Evolutionary conservation across 2,797 vertebrate genomes (phyloP).

Genomic region (Vireo griseus): DNA sequence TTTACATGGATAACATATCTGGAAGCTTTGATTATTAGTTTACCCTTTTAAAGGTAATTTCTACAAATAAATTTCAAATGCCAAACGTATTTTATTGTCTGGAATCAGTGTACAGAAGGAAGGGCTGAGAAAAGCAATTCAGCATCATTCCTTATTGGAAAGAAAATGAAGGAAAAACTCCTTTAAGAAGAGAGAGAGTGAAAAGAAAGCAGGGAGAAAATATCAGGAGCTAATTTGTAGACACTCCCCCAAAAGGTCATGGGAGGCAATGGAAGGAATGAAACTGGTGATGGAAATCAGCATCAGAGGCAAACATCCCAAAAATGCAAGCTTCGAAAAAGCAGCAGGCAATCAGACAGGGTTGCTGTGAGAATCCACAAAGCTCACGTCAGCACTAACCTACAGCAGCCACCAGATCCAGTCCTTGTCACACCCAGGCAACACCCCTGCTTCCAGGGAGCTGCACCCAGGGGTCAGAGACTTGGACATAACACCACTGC

Average conservation of each 20-base stretch:
- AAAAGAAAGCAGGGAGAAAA: neutral
- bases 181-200: neutral
- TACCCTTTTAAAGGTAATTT: neutral
- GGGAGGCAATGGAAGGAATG: conserved; percentile 32
- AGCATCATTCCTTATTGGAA: neutral
- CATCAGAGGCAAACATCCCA: neutral
- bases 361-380: conserved; percentile 43
- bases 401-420: neutral
- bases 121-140: neutral
- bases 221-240: neutral
- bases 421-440: neutral
- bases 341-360: conserved; percentile 38
- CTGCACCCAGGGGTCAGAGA: neutral
- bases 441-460: neutral
- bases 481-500: no score
- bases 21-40: neutral
- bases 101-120: neutral
- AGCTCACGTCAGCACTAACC: neutral
- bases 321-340: conserved; percentile 14
- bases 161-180: neutral
- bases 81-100: neutral
- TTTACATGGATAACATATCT: neutral
- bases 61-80: neutral
- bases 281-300: conserved; percentile 33
- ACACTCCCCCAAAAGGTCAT: neutral